These are phyloP conservation scores for Boulengerochromis microlepis DNA, from an alignment of 2,113 vertebrate species.

Conservation along the genomic window DNA sequence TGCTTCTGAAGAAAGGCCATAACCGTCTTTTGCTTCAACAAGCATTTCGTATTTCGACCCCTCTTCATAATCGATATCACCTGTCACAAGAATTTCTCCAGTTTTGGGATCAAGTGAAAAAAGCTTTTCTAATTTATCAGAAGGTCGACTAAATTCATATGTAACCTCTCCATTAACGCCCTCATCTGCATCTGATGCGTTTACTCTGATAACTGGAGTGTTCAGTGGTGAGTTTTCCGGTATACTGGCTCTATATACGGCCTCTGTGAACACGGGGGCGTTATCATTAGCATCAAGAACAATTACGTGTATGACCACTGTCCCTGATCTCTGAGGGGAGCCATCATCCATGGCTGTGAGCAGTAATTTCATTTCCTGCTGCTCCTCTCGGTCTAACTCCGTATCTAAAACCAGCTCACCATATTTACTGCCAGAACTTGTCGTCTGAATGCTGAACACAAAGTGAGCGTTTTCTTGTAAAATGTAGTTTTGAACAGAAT, in stretches of 20 bases:
- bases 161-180: background rate
- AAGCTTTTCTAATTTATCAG: background rate
- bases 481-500: no score
- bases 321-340: background rate
- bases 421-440: no score
- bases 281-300: conserved; percentile 1
- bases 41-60: fast-evolving
- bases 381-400: no score
- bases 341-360: background rate
- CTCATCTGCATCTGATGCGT: background rate
- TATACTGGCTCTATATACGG: background rate
- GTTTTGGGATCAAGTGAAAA: background rate
- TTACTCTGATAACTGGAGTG: background rate
- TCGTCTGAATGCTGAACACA: no score
- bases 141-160: background rate
- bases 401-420: no score
- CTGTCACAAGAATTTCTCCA: background rate
- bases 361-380: background rate
- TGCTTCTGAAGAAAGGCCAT: background rate
- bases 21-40: background rate
- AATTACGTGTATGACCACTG: background rate
- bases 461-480: no score
- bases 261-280: background rate
- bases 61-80: no score
- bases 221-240: background rate